Conservation (phyloP, 37 sponge, comb jelly and placozoan species). For the Lycopodina hypogea region DNA sequence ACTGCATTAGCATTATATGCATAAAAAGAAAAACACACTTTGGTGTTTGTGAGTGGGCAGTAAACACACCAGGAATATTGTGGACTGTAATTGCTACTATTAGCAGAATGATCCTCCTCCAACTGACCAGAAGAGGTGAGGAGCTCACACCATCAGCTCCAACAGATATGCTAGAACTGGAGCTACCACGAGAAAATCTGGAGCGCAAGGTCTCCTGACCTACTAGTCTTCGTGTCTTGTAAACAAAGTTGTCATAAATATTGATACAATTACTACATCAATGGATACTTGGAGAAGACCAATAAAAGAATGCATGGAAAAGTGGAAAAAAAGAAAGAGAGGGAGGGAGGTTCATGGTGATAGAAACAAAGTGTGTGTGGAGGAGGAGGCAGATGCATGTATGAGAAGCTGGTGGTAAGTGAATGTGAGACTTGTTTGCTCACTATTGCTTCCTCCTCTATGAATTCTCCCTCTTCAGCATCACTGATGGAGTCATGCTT, state of each 20-base stretch:
- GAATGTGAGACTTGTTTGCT: too few species aligned
- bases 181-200: background rate
- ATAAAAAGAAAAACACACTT: too few species aligned
- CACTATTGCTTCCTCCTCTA: background rate
- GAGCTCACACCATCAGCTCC: background rate
- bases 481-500: constrained; percentile 40
- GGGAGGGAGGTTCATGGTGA: too few species aligned
- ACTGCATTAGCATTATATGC: background rate
- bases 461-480: constrained; percentile 34
- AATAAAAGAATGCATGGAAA: too few species aligned
- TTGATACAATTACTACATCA: too few species aligned
- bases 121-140: constrained; percentile 18
- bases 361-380: too few species aligned
- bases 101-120: constrained; percentile 88
- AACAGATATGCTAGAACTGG: background rate
- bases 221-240: background rate
- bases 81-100: constrained; percentile 95
- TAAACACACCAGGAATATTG: constrained; percentile 87
- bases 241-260: too few species aligned
- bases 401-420: too few species aligned
- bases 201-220: background rate
- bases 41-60: too few species aligned
- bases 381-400: too few species aligned
- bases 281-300: too few species aligned
- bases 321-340: too few species aligned